A percentile compares a stretch with the other conserved stretches of the same genome.
These are phyloP conservation scores for Lasiurus cinereus DNA, from an alignment of 2,113 vertebrate species.

Conservation along the genomic window DNA sequence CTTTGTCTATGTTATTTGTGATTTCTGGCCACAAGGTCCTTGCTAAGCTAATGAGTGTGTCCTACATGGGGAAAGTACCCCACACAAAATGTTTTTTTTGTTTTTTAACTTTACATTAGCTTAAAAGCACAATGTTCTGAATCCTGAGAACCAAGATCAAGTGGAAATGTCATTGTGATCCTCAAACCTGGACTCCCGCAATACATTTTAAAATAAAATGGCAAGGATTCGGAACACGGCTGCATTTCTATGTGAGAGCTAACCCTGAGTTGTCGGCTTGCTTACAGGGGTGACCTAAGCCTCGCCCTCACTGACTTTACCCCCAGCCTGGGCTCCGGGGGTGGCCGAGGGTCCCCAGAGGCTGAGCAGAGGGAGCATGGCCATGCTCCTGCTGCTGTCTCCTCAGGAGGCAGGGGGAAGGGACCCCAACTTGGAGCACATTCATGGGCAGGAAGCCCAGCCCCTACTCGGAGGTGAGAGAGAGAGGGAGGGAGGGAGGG, in stretches of 20 bases:
- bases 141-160: background rate
- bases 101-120: background rate
- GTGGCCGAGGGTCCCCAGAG: background rate
- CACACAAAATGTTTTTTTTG: background rate
- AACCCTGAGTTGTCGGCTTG: accelerated
- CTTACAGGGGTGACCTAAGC: background rate
- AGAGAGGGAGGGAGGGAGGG: no score
- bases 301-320: no score
- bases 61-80: background rate
- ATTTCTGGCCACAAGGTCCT: conserved; percentile 27
- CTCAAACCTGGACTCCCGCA: background rate
- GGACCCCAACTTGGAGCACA: background rate
- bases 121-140: background rate
- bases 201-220: background rate
- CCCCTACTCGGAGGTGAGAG: background rate
- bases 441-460: background rate
- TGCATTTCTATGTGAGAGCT: background rate
- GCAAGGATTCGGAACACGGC: accelerated
- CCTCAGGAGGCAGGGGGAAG: background rate
- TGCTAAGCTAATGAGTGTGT: background rate
- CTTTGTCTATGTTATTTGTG: background rate
- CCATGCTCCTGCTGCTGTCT: background rate
- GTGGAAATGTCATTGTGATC: background rate
- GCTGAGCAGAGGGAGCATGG: background rate
- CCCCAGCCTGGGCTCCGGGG: background rate